Base-by-base conservation (phyloP, 1,140 invertebrate genomes). In the Drosophila triauraria region DNA sequence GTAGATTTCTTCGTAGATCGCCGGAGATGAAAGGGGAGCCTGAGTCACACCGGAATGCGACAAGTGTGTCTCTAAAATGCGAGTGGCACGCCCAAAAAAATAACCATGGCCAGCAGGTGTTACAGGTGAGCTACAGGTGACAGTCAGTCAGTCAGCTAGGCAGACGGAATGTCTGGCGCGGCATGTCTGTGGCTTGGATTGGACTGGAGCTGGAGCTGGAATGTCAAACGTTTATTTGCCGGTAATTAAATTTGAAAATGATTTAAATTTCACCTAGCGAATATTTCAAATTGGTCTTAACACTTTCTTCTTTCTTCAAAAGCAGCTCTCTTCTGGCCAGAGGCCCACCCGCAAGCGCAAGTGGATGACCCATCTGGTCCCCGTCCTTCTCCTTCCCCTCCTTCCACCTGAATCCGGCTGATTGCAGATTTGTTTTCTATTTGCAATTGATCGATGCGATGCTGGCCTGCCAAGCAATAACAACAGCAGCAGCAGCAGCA, bases 231-330 rank as follows among this genome's bases (percentile, higher is more conserved):
- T 88, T 87, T 88, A 88, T 87, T 88, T 88, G 84, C 75, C 54
- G 71, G 83, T 87, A 87, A 87, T 87, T 87, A 87, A 87, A 87
- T 87, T 88, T 87, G 72, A 86, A 86, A 86, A 86, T 86, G 79
- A 86, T 87, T 86, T 86, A 79, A 86, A 86, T 86, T 86, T 86
- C 82, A 87, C 82, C 82, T 40, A 62, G 79, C 62, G 51, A 68
- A 82, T 86, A 79, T 79, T 87, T 82, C 79, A 54, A 86, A 86
- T 86, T 76, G 79, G 62, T 79, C 75, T 82, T 86, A 75, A 86
- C 83, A 87, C 82, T 86, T 86, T 86, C 82, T 84, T 85, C 76
- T 72, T 32, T 56, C 42, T n/a, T n/a, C 23, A 51, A 15, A 20
- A 17, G 15, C 46, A 38, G 40, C 38, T 38, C 58, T 56, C 30